Evolutionary conservation across 2,113 vertebrate species (phyloP).

Genomic region (Caranx melampygus): DNA sequence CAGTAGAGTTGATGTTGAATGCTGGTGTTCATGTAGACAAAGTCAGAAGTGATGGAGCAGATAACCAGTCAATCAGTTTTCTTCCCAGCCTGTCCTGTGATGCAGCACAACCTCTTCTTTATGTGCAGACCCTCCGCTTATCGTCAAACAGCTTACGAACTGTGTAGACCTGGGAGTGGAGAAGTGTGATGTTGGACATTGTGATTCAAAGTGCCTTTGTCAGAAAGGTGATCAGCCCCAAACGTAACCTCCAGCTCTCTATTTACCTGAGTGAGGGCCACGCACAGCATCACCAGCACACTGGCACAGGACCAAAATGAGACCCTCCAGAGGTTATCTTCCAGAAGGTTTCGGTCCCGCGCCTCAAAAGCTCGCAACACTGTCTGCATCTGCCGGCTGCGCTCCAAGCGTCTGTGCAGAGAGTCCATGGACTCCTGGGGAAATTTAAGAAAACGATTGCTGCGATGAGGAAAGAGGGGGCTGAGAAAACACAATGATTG

Average conservation of each 20-base stretch:
- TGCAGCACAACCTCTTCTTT: conserved; percentile 37
- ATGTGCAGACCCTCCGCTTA: conserved; percentile 85
- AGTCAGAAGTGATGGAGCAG: neutral
- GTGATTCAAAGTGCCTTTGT: neutral
- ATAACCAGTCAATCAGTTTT: conserved; percentile 4
- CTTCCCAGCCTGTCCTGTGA: neutral
- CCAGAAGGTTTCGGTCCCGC: conserved; percentile 89
- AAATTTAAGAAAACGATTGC: neutral
- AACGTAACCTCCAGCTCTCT: neutral
- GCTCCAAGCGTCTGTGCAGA: conserved; percentile 86
- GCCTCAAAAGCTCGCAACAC: conserved; percentile 90
- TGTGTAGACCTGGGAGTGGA: conserved; percentile 83
- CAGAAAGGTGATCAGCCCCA: neutral
- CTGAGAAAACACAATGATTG: neutral
- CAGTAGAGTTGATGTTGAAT: neutral
- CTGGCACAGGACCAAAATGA: conserved; percentile 91
- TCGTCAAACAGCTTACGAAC: conserved; percentile 91
- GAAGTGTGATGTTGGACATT: neutral
- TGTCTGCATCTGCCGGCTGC: conserved; percentile 89
- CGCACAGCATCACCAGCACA: conserved; percentile 86
- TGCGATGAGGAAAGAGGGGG: neutral
- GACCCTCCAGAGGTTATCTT: conserved; percentile 89
- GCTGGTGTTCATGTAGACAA: neutral
- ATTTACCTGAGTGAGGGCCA: conserved; percentile 85
- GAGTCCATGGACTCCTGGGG: conserved; percentile 89